A percentile compares a stretch with the other conserved stretches of the same genome.
These are phyloP conservation scores for Centrocercus urophasianus DNA, from an alignment of 2,113 vertebrate genomes.

Conservation along the genomic window DNA sequence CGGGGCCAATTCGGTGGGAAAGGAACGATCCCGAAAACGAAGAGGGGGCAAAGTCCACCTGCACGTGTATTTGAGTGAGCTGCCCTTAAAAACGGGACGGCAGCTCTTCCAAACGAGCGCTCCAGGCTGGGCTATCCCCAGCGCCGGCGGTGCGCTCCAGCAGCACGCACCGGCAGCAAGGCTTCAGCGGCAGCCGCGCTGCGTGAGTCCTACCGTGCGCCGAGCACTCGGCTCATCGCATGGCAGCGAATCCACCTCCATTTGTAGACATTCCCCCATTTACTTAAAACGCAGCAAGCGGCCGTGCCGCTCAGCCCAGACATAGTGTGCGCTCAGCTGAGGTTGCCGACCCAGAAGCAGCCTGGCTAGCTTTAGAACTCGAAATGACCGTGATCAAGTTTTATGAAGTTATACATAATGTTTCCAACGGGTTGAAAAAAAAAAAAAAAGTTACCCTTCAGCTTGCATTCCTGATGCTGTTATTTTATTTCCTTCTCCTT, in stretches of 20 bases:
- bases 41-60: neutral
- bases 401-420: neutral
- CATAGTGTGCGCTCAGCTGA: neutral
- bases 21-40: neutral
- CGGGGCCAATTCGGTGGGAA: neutral
- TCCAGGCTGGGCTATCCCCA: neutral
- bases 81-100: neutral
- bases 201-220: neutral
- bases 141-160: too few species aligned
- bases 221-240: neutral
- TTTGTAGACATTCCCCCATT: neutral
- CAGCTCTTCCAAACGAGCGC: neutral
- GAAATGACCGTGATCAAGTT: neutral
- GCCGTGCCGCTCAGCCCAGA: neutral
- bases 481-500: conserved; percentile 1
- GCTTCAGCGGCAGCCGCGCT: too few species aligned
- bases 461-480: neutral
- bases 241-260: neutral
- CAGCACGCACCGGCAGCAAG: too few species aligned
- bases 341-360: neutral
- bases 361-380: neutral
- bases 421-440: neutral
- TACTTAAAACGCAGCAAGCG: neutral
- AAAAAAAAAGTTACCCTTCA: rapidly evolving
- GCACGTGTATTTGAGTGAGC: neutral